Evolutionary conservation across 2,797 vertebrate genomes (phyloP), one percentile per base, ranked within the genome.

Genomic region (Syngnathus acus): DNA sequence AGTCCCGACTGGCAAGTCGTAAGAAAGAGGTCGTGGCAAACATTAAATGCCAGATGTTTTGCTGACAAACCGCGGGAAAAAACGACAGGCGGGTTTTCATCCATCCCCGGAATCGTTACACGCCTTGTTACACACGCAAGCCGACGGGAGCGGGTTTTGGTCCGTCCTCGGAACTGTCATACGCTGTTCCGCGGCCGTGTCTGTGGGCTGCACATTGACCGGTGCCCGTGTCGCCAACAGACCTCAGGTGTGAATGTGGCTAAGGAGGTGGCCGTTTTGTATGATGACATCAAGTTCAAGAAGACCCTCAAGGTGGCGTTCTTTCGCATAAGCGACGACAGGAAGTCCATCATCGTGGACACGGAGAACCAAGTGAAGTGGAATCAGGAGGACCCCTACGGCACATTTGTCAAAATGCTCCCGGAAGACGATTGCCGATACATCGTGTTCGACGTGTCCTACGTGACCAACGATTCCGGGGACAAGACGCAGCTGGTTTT

Each of bases 191-290:
- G 4, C 32, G 32, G 32, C 32, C 32, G 32, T 32, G 32, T 32
- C 32, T 32, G 4, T 32, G 32, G 32, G 32, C 32, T 32, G 32
- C 32, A 32, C 32, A 3, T 32, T 32, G 32, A 32, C 4, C 32
- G 32, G 32, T 32, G 32, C 32, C 32, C 4, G 16, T 50, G 47
- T 17, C 19, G 17, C 1, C 19, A 9, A 21, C 50, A 51, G 50
- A 9, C 19, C 2, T 51, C 50, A 21, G 50, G 50, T 9, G 50
- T 51, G 19, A 21, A 1, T 2, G 50, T 51, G 50, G 19, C n/a
- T 0, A 3, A 1, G 8, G 50, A 9, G 19, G 19, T 51, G 1
- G 0, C 9, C 50, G 0, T 0, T 2, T 3, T 21, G 50, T 51
- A 3, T 9, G 1, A 51, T 1, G 2, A 0, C 0, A n/a, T 51